These are phyloP conservation scores for Tragelaphus strepsiceros DNA, from an alignment of 2,113 vertebrate genomes.

Conservation along the genomic window DNA sequence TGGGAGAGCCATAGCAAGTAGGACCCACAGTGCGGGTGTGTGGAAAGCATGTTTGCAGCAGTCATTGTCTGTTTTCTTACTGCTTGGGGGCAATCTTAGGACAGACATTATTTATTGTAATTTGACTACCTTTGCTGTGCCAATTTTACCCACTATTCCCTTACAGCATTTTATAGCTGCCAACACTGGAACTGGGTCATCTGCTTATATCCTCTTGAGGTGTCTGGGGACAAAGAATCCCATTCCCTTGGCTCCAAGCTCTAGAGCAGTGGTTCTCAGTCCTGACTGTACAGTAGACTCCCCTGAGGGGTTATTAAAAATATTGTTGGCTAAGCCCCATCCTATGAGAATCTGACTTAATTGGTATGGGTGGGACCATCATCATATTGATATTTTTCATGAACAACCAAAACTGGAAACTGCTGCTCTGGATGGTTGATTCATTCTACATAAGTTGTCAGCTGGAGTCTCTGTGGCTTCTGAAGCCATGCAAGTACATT, in stretches of 20 bases:
- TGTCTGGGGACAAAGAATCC: constrained; percentile 44
- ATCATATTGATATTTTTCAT: constrained; percentile 56
- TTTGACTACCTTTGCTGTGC: constrained; percentile 54
- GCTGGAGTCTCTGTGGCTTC: constrained; percentile 60
- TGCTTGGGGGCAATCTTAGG: constrained; percentile 25
- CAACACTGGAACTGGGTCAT: not conserved
- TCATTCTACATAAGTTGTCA: constrained; percentile 67
- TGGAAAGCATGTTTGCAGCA: not conserved
- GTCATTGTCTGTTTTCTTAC: constrained; percentile 18
- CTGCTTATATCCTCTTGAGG: constrained; percentile 39
- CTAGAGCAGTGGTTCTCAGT: constrained; percentile 63
- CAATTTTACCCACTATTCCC: constrained; percentile 51
- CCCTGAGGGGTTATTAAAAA: constrained; percentile 28
- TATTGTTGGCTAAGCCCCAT: constrained; percentile 48
- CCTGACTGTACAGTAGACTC: constrained; percentile 40
- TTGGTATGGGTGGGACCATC: constrained; percentile 60
- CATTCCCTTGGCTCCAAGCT: constrained; percentile 56
- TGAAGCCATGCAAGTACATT: not conserved
- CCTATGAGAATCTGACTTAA: constrained; percentile 60
- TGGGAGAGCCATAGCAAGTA: not conserved
- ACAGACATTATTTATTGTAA: constrained; percentile 52
- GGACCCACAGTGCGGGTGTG: not conserved
- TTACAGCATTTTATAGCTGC: constrained; percentile 44
- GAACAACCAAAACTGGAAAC: constrained; percentile 57
- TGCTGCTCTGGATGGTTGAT: constrained; percentile 55